Percentiles rank a stretch among this genome's conserved stretches.
phyloP scores from a whole-genome alignment of 1,140 invertebrate genomes.

The Tenebrio molitor region DNA sequence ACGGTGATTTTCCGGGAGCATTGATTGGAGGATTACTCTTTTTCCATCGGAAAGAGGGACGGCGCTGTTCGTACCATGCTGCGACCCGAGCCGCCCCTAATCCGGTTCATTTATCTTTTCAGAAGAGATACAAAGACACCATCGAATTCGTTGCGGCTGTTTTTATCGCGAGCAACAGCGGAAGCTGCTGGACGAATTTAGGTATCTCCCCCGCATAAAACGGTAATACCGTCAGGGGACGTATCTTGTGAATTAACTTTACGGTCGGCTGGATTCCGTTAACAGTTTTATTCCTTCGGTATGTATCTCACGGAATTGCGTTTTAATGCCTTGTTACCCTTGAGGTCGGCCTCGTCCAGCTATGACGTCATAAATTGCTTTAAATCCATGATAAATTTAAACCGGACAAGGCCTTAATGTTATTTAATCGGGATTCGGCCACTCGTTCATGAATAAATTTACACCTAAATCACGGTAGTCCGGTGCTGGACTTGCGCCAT shows the following conservation, averaged over 20 bases:
- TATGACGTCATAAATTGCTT: slow-evolving; percentile 18
- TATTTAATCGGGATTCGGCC: slow-evolving; percentile 27
- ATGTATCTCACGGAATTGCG: slow-evolving; percentile 22
- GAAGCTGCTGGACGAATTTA: not conserved
- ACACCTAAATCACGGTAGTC: slow-evolving; percentile 12
- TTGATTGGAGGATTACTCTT: slow-evolving; percentile 33
- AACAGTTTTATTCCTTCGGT: slow-evolving; percentile 23
- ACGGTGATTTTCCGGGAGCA: slow-evolving; percentile 31
- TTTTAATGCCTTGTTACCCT: slow-evolving; percentile 20
- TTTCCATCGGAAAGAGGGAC: slow-evolving; percentile 3
- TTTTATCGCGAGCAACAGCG: slow-evolving; percentile 8
- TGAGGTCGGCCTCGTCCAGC: slow-evolving; percentile 8
- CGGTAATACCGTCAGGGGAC: too few species aligned
- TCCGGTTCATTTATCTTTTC: slow-evolving; percentile 24
- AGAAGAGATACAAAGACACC: slow-evolving; percentile 19
- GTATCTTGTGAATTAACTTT: slow-evolving; percentile 14
- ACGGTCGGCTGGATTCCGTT: not conserved
- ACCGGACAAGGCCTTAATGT: not conserved
- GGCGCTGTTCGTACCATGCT: slow-evolving; percentile 14
- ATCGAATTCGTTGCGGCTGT: slow-evolving; percentile 20
- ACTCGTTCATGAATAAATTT: slow-evolving; percentile 38
- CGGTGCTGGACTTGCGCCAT: slow-evolving; percentile 9
- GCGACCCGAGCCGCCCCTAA: not conserved
- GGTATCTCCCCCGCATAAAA: too few species aligned
- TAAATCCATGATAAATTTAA: slow-evolving; percentile 26